A percentile compares a stretch with the other conserved stretches of the same genome.
Conservation (phyloP, 2,113 vertebrate species). For the Eublepharis macularius region DNA sequence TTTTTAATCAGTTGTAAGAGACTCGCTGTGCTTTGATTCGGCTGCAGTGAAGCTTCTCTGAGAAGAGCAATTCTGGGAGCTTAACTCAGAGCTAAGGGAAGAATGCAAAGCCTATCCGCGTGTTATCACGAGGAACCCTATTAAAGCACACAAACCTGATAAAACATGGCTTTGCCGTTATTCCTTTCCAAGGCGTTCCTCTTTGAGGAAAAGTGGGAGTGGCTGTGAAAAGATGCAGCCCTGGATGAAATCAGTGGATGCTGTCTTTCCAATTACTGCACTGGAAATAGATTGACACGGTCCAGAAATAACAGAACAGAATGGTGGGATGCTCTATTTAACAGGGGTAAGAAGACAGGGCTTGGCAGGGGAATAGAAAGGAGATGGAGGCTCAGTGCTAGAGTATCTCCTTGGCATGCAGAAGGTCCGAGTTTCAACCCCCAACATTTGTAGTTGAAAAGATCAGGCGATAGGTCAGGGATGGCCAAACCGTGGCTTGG, state of each 20-base stretch:
- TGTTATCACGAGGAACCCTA: background rate
- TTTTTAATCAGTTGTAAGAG: background rate
- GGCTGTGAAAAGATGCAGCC: background rate
- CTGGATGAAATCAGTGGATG: background rate
- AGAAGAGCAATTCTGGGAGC: conserved; percentile 12
- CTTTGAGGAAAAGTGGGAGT: background rate
- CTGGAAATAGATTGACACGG: too few species aligned
- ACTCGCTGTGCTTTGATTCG: background rate
- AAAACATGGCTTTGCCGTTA: background rate
- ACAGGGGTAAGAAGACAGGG: too few species aligned
- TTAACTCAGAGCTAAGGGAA: background rate
- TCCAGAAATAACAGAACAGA: too few species aligned
- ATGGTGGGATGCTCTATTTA: too few species aligned
- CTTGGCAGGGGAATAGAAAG: too few species aligned
- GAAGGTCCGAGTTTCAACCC: too few species aligned
- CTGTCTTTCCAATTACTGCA: background rate
- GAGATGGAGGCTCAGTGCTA: too few species aligned
- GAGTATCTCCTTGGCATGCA: too few species aligned
- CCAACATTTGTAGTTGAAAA: too few species aligned
- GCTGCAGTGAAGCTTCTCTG: background rate
- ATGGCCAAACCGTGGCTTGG: too few species aligned
- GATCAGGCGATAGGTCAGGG: too few species aligned
- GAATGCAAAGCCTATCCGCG: background rate
- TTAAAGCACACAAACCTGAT: background rate
- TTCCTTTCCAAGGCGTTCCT: conserved; percentile 1